A percentile compares a stretch with the other conserved stretches of the same genome.
phyloP scores from a whole-genome alignment of 2,797 vertebrate genomes.

The Tadarida brasiliensis region DNA sequence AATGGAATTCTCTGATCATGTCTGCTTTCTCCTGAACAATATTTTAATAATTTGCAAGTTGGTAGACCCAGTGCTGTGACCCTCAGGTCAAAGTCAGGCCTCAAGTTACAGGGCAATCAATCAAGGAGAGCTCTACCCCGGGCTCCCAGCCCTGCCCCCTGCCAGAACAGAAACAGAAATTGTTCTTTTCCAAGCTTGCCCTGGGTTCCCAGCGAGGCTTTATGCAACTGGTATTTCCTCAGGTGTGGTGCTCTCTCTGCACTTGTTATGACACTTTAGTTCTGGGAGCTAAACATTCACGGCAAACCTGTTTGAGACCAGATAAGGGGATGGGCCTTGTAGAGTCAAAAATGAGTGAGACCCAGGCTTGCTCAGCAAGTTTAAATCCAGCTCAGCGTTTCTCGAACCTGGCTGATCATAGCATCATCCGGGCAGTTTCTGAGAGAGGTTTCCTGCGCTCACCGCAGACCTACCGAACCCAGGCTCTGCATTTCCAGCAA shows the following conservation, averaged over 20 bases:
- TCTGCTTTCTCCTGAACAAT: conserved; percentile 32
- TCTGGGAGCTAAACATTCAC: not conserved
- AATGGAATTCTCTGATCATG: conserved; percentile 9
- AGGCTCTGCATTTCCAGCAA: not conserved
- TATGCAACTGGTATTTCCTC: not conserved
- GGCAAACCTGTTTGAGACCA: not conserved
- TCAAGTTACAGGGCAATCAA: conserved; percentile 80
- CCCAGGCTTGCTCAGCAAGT: not conserved
- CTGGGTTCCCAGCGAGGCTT: not conserved
- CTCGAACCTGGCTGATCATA: not conserved
- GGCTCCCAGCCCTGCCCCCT: not conserved
- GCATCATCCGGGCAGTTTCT: not conserved
- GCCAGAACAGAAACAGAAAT: conserved; percentile 60
- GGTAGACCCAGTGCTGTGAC: conserved; percentile 56
- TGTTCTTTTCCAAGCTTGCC: conserved; percentile 34
- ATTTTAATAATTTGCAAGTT: conserved; percentile 78
- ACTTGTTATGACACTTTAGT: conserved; percentile 14
- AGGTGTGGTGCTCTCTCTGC: not conserved
- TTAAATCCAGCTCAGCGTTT: conserved; percentile 10
- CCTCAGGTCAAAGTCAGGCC: conserved; percentile 68
- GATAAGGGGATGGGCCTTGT: not conserved
- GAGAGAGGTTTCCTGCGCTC: conserved; percentile 12
- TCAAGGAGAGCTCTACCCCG: conserved; percentile 13
- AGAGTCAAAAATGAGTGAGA: conserved; percentile 8
- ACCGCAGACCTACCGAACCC: not conserved